phyloP scores from a whole-genome alignment of 2,113 vertebrate genomes.

The Montifringilla adamsi region DNA sequence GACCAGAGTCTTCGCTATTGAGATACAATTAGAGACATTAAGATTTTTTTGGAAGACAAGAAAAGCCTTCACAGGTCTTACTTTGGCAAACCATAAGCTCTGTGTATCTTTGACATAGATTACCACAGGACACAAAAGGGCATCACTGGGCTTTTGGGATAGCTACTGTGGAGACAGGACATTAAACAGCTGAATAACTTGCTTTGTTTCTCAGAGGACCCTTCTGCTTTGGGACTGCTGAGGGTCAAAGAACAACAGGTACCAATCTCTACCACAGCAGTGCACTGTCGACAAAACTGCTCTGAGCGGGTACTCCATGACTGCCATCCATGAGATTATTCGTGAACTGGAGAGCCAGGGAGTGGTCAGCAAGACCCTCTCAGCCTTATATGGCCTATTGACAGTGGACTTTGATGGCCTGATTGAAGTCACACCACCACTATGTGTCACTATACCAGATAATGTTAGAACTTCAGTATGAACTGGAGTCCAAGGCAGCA shows the following conservation, averaged over 20 bases:
- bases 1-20: background rate
- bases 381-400: background rate
- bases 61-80: too few species aligned
- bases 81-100: too few species aligned
- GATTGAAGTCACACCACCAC: background rate
- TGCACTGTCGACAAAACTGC: fast-evolving
- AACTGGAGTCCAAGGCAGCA: background rate
- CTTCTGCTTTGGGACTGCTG: background rate
- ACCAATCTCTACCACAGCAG: background rate
- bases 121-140: background rate
- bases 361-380: background rate
- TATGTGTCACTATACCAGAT: fast-evolving
- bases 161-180: background rate
- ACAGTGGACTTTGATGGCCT: background rate
- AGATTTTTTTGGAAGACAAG: too few species aligned
- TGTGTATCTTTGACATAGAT: background rate
- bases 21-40: background rate
- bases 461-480: background rate
- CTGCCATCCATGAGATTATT: background rate
- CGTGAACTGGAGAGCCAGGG: background rate
- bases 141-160: fast-evolving
- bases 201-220: background rate
- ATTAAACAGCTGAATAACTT: background rate
- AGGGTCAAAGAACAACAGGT: background rate
- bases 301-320: fast-evolving